Evolutionary conservation across 2,888 invertebrate species (phyloP).

Genomic region (Salticus scenicus): DNA sequence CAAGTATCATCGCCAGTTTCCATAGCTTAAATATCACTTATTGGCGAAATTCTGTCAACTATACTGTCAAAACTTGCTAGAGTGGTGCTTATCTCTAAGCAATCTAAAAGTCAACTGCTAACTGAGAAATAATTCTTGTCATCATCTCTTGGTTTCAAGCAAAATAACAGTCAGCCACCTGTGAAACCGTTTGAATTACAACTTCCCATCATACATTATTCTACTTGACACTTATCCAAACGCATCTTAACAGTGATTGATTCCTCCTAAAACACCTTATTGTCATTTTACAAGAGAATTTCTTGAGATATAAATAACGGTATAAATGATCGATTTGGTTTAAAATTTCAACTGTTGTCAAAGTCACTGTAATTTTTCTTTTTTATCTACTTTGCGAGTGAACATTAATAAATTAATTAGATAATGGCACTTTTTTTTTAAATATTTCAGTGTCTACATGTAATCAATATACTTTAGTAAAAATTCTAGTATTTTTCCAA

Average conservation of each 20-base stretch:
- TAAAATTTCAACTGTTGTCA: no score
- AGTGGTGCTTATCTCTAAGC: neutral
- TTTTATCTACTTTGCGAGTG: no score
- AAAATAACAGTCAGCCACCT: constrained; percentile 1
- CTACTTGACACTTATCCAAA: constrained; percentile 9
- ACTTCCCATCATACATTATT: constrained; percentile 1
- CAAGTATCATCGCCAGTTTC: no score
- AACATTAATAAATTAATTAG: no score
- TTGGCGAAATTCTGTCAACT: neutral
- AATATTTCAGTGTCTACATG: no score
- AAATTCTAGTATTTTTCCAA: no score
- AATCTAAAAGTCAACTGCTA: neutral
- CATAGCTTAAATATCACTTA: neutral
- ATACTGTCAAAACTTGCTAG: neutral
- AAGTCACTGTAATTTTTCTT: no score
- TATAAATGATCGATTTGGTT: neutral
- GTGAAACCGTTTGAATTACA: neutral
- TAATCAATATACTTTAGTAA: no score
- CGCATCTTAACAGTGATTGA: neutral
- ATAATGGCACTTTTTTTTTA: no score
- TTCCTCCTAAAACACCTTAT: neutral
- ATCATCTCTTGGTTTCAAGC: neutral
- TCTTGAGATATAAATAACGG: neutral
- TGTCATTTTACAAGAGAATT: neutral
- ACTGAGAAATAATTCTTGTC: neutral